phyloP scores from a whole-genome alignment of 2,113 vertebrate species.

The Cynocephalus volans region DNA sequence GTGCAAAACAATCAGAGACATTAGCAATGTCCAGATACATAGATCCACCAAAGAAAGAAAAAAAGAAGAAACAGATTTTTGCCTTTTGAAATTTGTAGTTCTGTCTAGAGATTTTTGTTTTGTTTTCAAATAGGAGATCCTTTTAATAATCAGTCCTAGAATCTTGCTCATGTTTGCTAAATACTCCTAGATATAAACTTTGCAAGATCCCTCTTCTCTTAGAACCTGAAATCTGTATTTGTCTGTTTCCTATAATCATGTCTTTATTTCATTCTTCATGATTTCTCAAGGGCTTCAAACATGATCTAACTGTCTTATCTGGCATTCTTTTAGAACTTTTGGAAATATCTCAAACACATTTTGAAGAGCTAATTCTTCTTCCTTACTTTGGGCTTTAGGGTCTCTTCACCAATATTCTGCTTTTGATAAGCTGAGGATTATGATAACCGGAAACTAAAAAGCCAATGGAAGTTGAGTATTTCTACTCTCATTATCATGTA shows the following conservation, averaged over 20 bases:
- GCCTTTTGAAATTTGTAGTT: conserved; percentile 13
- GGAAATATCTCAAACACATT: not conserved
- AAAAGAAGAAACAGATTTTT: not conserved
- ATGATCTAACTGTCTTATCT: not conserved
- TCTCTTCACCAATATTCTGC: not conserved
- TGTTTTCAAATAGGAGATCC: not conserved
- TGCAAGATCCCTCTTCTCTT: not conserved
- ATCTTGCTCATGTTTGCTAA: not conserved
- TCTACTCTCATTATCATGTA: not conserved
- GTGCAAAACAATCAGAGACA: not conserved
- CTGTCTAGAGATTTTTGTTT: not conserved
- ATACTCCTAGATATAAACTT: conserved; percentile 21
- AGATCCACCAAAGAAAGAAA: not conserved
- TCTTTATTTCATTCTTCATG: conserved; percentile 24
- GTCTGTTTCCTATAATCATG: not conserved
- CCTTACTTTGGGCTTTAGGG: not conserved
- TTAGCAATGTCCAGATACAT: not conserved
- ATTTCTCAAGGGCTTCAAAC: conserved; percentile 10
- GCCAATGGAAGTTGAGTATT: not conserved
- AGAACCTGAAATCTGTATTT: conserved; percentile 12
- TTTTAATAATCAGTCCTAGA: not conserved
- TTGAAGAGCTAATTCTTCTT: conserved; percentile 1
- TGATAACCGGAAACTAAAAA: not conserved
- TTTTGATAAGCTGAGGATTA: conserved; percentile 7
- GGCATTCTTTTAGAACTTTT: conserved; percentile 18